Base-by-base conservation (phyloP, 2,113 vertebrate genomes). In the Apistogramma diplotaenia region DNA sequence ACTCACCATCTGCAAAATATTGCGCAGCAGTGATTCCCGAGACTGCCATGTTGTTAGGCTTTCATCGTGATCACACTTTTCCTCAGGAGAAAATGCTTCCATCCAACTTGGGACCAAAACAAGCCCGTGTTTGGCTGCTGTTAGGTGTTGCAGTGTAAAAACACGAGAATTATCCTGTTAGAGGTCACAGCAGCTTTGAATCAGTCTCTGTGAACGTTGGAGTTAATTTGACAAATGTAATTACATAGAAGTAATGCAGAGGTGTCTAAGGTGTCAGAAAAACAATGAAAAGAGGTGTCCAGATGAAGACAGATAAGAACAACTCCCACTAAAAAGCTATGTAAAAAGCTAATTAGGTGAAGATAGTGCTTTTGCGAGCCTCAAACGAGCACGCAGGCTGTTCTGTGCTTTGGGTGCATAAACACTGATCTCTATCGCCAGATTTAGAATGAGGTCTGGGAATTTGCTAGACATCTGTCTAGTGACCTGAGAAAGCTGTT, bases 1-100 rank as follows among this genome's bases (percentile, higher is more conserved):
- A 87, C 71, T 76, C 83, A 79, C 87, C 88, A 90, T 90, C 88
- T 92, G 87, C 82, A 91, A 86, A 85, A 86, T 82, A 85, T 62
- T 54, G 29, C 18, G 23, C 65, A 46, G 82, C 67, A 76, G 61
- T 62, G 76, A 89, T 78, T 90, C 87, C 83, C 81, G 70, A 65
- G 86, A 74, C 81, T 27, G 72, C 60, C 12, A 23, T 49, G 86
- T 82, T 85, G 82, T 78, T 84, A 65, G 53, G n/a, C 86, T 89
- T 89, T 91, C 88, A 92, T 90, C 83, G 72, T 49, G 74, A 82
- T 89, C 81, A 46, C 57, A 74, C 70, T 59, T 78, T 58, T 73
- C 75, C 83, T 76, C 85, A 15, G 54, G 83, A 87, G 80, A 76
- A 79, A 81, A 74, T 6, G 3, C 76, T 79, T 67, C 73, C 43